A percentile compares a stretch with the other conserved stretches of the same genome.
These are phyloP conservation scores for Vespertilio murinus DNA, from an alignment of 2,797 vertebrate genomes.

Conservation along the genomic window DNA sequence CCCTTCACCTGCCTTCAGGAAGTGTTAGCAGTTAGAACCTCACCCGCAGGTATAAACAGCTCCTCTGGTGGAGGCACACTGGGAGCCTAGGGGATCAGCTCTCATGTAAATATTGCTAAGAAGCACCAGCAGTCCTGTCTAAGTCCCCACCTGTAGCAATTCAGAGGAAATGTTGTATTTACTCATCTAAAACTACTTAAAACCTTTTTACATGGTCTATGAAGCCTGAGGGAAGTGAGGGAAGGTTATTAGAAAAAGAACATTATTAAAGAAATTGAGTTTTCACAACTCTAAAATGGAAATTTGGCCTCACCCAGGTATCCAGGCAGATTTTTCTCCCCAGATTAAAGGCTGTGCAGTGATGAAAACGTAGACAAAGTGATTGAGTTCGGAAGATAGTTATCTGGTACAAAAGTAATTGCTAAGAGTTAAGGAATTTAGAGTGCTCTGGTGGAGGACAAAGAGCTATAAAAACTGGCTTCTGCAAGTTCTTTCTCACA, in stretches of 20 bases:
- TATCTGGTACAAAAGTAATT: conserved; percentile 46
- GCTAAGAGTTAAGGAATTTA: conserved; percentile 58
- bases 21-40: not conserved
- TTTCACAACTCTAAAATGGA: conserved; percentile 8
- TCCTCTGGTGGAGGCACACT: not conserved
- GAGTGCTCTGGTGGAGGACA: conserved; percentile 12
- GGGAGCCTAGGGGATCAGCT: accelerated
- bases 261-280: not conserved
- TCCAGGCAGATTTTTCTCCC: not conserved
- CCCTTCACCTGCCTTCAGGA: not conserved
- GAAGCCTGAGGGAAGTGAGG: not conserved
- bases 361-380: conserved; percentile 59
- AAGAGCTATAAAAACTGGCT: conserved; percentile 18
- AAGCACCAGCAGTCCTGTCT: not conserved
- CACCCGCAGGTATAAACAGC: not conserved
- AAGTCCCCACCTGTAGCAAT: not conserved
- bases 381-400: conserved; percentile 64
- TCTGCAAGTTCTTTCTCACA: conserved; percentile 16
- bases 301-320: not conserved
- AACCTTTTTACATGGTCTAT: not conserved
- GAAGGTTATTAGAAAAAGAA: not conserved
- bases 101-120: accelerated
- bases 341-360: not conserved
- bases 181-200: not conserved
- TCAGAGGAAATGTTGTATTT: not conserved